Conservation (phyloP, 2,797 vertebrate genomes). For the Uromys caudimaculatus region DNA sequence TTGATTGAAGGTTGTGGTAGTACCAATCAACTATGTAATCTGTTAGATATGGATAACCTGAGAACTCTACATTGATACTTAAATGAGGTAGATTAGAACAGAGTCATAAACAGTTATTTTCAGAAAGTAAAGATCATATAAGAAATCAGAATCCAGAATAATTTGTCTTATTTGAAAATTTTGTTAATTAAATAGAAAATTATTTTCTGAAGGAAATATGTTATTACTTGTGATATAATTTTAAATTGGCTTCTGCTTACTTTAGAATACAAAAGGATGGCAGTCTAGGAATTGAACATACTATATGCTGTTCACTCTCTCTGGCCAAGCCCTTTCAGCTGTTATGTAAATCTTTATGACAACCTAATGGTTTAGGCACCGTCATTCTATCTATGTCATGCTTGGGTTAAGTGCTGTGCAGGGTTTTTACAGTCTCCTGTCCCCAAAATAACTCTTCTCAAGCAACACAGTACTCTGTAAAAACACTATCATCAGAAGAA, state of each 20-base stretch:
- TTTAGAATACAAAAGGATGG: background rate
- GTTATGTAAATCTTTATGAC: background rate
- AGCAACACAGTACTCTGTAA: background rate
- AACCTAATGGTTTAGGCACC: background rate
- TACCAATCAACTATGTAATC: background rate
- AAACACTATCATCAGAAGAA: background rate
- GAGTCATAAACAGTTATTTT: background rate
- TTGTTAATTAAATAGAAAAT: background rate
- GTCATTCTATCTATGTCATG: background rate
- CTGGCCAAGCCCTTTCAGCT: background rate
- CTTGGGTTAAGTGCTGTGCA: background rate
- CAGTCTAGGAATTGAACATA: background rate
- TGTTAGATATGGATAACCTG: background rate
- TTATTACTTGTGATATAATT: background rate
- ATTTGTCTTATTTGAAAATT: background rate
- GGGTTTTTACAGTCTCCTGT: background rate
- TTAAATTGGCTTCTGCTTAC: conserved; percentile 33
- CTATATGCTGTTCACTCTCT: background rate
- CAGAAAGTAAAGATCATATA: background rate
- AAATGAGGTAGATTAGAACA: background rate
- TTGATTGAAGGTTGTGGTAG: background rate
- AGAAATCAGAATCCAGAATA: background rate
- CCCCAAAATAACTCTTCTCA: background rate
- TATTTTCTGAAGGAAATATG: background rate
- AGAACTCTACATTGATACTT: background rate